These are phyloP conservation scores for Platerodrilus igneus DNA, from an alignment of 2,888 invertebrate genomes.

Conservation along the genomic window DNA sequence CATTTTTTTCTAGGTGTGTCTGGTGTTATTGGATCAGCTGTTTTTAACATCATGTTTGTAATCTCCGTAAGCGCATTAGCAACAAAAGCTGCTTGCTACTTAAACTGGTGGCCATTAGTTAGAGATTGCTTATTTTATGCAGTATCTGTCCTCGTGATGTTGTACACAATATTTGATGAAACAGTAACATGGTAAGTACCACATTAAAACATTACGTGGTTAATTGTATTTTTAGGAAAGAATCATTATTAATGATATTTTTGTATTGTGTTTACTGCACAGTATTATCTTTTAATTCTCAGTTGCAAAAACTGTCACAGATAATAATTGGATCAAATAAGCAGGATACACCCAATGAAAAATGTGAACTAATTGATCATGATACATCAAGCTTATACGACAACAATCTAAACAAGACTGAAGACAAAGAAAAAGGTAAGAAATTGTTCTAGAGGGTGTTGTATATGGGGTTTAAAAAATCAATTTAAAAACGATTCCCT, in stretches of 20 bases:
- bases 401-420: too few relatives aligned
- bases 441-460: too few relatives aligned
- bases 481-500: too few relatives aligned
- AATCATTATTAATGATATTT: constrained; percentile 77
- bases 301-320: constrained; percentile 79
- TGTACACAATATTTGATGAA: constrained; percentile 78
- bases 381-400: too few relatives aligned
- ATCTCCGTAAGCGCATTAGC: constrained; percentile 86
- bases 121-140: constrained; percentile 91
- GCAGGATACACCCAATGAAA: too few relatives aligned
- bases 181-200: constrained; percentile 72
- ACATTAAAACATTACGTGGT: not conserved
- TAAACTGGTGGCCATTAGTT: constrained; percentile 93
- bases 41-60: constrained; percentile 94
- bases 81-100: constrained; percentile 76
- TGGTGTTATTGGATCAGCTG: constrained; percentile 89
- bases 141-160: constrained; percentile 81
- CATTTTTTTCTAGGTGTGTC: constrained; percentile 59
- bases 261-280: constrained; percentile 85
- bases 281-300: constrained; percentile 74
- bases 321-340: too few relatives aligned
- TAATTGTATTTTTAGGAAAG: constrained; percentile 61
- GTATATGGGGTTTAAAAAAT: too few relatives aligned
- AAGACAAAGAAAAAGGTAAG: too few relatives aligned
- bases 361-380: too few relatives aligned